Evolutionary conservation across 92 coral and sea anemone species (phyloP).

Genomic region (Hydrozoanthus gracilis): DNA sequence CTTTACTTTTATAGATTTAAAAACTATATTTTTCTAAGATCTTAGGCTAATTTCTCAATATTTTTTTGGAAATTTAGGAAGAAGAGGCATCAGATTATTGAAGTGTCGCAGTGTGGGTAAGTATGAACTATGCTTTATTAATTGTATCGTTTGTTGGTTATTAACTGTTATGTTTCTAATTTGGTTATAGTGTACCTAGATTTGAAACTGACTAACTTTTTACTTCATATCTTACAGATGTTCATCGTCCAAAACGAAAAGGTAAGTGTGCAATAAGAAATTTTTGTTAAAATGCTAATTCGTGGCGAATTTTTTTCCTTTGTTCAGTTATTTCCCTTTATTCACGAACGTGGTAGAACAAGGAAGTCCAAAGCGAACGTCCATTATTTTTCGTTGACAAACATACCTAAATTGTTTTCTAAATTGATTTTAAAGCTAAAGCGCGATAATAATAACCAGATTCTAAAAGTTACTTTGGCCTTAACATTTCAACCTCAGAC

Average conservation of each 20-base stretch:
- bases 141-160: neutral
- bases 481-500: too few species aligned
- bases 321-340: too few species aligned
- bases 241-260: conserved; percentile 20
- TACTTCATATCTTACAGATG: neutral
- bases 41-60: neutral
- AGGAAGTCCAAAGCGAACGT: too few species aligned
- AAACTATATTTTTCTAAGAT: neutral
- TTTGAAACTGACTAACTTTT: neutral
- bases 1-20: neutral
- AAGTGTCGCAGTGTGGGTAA: conserved; percentile 23
- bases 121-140: neutral
- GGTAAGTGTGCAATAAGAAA: neutral
- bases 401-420: too few species aligned
- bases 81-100: conserved; percentile 5
- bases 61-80: conserved; percentile 4
- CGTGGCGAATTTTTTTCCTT: neutral
- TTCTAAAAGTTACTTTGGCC: too few species aligned
- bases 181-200: neutral
- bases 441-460: too few species aligned
- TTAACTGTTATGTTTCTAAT: neutral
- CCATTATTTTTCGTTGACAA: too few species aligned
- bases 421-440: too few species aligned
- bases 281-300: neutral
- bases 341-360: too few species aligned